Percentiles rank a stretch among this genome's conserved stretches.
These are phyloP conservation scores for Spodoptera exigua DNA, from an alignment of 2,888 invertebrate species.

Conservation along the genomic window DNA sequence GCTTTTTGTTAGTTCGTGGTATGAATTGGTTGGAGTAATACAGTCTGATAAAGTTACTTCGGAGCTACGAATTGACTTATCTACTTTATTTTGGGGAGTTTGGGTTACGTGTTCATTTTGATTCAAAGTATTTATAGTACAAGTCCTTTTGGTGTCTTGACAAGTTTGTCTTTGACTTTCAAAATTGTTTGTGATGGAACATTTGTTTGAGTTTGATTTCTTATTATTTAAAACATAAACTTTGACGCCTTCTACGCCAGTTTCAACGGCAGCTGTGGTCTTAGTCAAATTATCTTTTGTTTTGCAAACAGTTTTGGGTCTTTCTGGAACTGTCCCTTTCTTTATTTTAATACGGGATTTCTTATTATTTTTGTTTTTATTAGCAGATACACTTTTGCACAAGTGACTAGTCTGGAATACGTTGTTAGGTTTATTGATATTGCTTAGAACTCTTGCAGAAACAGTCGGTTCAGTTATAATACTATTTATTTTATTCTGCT, in stretches of 20 bases:
- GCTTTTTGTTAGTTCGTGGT: neutral
- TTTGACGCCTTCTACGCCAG: neutral
- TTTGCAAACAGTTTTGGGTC: no score
- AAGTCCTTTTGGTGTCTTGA: constrained; percentile 11
- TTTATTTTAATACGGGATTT: no score
- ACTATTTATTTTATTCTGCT: constrained; percentile 4
- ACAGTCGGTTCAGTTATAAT: neutral
- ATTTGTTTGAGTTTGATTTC: neutral
- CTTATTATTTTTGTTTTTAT: no score
- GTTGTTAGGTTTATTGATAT: neutral
- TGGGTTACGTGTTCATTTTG: neutral
- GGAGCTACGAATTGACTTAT: neutral
- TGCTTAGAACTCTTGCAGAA: neutral
- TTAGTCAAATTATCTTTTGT: no score
- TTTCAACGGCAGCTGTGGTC: no score
- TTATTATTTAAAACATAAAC: neutral
- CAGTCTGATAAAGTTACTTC: no score
- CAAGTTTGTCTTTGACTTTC: constrained; percentile 2
- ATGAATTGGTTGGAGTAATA: neutral
- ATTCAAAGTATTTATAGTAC: constrained; percentile 3
- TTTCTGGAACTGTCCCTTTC: no score
- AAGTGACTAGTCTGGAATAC: no score
- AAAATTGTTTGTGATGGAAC: neutral
- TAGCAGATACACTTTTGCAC: no score
- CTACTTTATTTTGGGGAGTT: neutral